These are phyloP conservation scores for Acanthis flammea DNA, from an alignment of 2,797 vertebrate genomes.

Conservation along the genomic window DNA sequence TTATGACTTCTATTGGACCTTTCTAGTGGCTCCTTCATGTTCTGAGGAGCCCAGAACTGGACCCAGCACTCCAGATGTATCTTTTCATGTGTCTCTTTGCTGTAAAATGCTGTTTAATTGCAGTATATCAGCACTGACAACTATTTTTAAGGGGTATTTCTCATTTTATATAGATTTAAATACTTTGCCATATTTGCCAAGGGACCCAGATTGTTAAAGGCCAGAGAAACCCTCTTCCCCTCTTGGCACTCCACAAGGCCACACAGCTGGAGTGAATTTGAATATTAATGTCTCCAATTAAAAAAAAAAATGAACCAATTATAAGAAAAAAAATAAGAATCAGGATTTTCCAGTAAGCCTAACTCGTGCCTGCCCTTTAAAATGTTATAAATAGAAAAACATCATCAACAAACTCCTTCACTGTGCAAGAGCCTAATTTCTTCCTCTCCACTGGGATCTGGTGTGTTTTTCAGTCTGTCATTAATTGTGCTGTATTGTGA, in stretches of 20 bases:
- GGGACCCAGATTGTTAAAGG: not conserved
- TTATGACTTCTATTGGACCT: not conserved
- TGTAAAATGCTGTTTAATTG: not conserved
- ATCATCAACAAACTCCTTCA: conserved; percentile 30
- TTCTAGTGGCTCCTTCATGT: not conserved
- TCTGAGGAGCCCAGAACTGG: not conserved
- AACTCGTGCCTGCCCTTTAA: not conserved
- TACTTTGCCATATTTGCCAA: not conserved
- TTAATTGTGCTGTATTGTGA: conserved; percentile 84
- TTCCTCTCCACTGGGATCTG: conserved; percentile 71
- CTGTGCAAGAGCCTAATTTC: conserved; percentile 59
- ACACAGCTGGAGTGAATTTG: not conserved
- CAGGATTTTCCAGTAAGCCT: not conserved
- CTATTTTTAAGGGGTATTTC: not conserved
- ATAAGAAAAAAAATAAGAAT: not conserved
- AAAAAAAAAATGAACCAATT: not conserved
- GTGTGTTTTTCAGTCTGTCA: conserved; percentile 78
- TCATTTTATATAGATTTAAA: not conserved
- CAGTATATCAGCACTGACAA: not conserved
- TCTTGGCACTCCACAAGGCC: not conserved
- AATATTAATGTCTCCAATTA: not conserved
- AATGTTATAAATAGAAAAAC: conserved; percentile 48
- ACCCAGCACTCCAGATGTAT: not conserved
- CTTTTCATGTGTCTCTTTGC: not conserved
- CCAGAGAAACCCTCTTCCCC: not conserved